Base-by-base conservation (phyloP, 2,888 invertebrate genomes). In the Drosophila phalerata region DNA sequence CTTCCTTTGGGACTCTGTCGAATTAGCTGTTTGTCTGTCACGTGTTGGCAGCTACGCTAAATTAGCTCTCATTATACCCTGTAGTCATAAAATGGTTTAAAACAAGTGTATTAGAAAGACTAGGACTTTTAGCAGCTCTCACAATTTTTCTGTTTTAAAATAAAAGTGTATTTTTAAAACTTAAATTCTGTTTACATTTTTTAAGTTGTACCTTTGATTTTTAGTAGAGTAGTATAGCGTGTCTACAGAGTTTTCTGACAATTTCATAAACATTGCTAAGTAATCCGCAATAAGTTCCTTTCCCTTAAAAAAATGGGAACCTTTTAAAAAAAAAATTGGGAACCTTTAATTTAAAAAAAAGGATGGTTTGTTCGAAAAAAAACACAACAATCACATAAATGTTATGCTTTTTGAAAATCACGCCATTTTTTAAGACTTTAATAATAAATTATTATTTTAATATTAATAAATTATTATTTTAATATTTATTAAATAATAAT, bases 1-100 rank as follows among this genome's bases (percentile, higher is more conserved):
- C 19, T 32, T 34, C 11, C 32, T 15, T 43, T 22, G 43, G 22
- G 15, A 32, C 76, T 55, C 62, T 72, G 73, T 43, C 57, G 47
- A 38, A 65, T 51, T 65, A 73, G 45, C 68, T 38, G 28, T 55
- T 43, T 38, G 15, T 48, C 48, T 73, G 73, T 74, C 84, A 88
- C 78, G 85, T 84, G 66, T 83, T 79, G 71, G 69, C 83, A 72
- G 73, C 63, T 63, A 58, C 52, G 66, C 84, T 58, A 52, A 77
- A 82, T 82, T 72, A 76, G 64, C 64, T 71, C 56, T 63, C 43
- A 63, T 65, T 34, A 55, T 55, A 55, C 61, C 56, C 61, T 62
- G 45, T 22, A 45, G 10, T 13, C n/a, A 9, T 32, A 30, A 30
- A 32, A 19, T 19, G 15, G 13, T n/a, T 15, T 0, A 42, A 15